A percentile compares a stretch with the other conserved stretches of the same genome.
These are phyloP conservation scores for Arenicola marina DNA, from an alignment of 2,888 invertebrate species.

Conservation along the genomic window DNA sequence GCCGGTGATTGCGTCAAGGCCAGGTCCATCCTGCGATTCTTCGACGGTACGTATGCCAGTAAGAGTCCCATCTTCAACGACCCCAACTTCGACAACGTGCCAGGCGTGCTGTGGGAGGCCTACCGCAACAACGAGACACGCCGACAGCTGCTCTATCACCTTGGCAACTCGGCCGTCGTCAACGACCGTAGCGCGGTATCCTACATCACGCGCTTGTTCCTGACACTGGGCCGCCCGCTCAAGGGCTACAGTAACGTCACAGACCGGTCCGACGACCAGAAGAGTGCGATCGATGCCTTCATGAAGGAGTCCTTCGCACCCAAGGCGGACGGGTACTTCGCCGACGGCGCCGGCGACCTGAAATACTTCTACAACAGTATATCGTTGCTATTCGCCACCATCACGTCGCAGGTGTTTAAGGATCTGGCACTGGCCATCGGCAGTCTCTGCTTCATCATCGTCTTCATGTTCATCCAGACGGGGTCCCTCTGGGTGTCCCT, in stretches of 20 bases:
- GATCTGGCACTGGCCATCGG: conserved; percentile 35
- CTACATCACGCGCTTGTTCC: conserved; percentile 6
- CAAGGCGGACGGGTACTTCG: conserved; percentile 11
- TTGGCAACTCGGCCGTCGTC: conserved; percentile 19
- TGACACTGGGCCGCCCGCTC: conserved; percentile 24
- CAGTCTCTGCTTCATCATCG: conserved; percentile 33
- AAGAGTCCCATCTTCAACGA: conserved; percentile 14
- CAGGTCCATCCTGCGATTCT: conserved; percentile 8
- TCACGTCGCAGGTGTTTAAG: conserved; percentile 20
- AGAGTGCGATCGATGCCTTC: conserved; percentile 4
- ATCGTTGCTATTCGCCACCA: conserved; percentile 13
- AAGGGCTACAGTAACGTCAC: conserved; percentile 16
- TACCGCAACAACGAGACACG: neutral
- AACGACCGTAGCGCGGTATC: conserved; percentile 4
- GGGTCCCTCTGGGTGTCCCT: conserved; percentile 30
- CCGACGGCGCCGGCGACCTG: conserved; percentile 15
- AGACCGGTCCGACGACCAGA: conserved; percentile 11
- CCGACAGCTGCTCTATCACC: conserved; percentile 10
- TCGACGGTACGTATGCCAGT: conserved; percentile 13
- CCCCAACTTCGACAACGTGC: conserved; percentile 19
- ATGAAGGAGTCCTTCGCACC: conserved; percentile 7
- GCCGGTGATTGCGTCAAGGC: conserved; percentile 7
- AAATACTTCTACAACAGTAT: conserved; percentile 20
- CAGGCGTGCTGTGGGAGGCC: neutral
- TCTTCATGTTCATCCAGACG: conserved; percentile 34